phyloP scores from a whole-genome alignment of 1,140 invertebrate species.

The Zophobas morio region DNA sequence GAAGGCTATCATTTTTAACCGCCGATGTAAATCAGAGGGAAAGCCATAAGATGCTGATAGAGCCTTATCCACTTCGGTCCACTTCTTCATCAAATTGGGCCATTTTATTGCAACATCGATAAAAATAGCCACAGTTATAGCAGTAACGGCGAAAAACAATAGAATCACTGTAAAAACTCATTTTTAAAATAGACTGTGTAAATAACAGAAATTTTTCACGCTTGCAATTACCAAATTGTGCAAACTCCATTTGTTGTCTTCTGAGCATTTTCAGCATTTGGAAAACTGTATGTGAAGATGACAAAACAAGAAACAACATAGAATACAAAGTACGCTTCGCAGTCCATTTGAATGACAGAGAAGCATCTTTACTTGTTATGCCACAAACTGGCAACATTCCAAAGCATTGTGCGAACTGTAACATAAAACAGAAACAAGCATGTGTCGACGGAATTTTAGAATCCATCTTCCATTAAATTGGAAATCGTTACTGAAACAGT shows the following conservation, averaged over 20 bases:
- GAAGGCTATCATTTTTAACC: neutral
- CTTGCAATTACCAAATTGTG: neutral
- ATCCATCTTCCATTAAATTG: neutral
- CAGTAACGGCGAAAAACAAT: conserved; percentile 5
- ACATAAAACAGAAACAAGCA: conserved; percentile 38
- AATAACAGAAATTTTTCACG: neutral
- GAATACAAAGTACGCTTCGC: conserved; percentile 24
- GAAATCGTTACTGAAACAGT: no score
- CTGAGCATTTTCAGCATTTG: neutral
- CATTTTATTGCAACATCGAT: conserved; percentile 53
- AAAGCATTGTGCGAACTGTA: conserved; percentile 41
- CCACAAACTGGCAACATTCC: conserved; percentile 38
- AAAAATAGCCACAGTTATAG: neutral
- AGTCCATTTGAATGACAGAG: conserved; percentile 32
- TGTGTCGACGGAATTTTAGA: conserved; percentile 11
- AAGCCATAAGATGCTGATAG: conserved; percentile 50
- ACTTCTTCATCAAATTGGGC: conserved; percentile 51
- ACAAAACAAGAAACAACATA: neutral
- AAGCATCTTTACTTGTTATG: conserved; percentile 11
- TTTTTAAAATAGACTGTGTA: no score
- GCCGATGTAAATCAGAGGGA: conserved; percentile 43
- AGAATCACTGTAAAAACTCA: conserved; percentile 21
- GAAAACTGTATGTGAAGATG: conserved; percentile 2
- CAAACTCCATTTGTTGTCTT: neutral
- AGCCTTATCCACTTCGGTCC: conserved; percentile 50